Evolutionary conservation across 2,888 invertebrate genomes (phyloP).

Genomic region (Pantelozetes paolii): DNA sequence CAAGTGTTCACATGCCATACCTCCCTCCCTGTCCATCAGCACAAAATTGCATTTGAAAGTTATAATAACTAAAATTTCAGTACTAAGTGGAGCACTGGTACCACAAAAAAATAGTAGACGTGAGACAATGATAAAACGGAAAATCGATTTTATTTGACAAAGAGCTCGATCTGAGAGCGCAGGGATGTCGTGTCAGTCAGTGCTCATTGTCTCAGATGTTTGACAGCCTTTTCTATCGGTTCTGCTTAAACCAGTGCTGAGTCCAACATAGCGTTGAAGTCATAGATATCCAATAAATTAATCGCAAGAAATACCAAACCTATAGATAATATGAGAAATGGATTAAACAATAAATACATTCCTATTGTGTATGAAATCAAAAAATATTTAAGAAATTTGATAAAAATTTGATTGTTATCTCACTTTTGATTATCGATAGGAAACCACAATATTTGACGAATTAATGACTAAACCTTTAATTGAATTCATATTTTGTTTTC

Average conservation of each 20-base stretch:
- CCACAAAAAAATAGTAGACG: not conserved
- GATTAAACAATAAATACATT: no score
- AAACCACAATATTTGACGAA: not conserved
- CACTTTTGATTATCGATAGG: no score
- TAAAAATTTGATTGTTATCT: no score
- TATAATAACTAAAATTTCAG: not conserved
- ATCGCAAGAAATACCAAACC: not conserved
- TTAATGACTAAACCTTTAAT: not conserved
- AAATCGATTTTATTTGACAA: constrained; percentile 10
- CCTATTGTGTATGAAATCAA: no score
- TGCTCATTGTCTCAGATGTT: not conserved
- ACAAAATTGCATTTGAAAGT: no score
- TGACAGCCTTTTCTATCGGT: not conserved
- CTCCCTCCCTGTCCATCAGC: no score
- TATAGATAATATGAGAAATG: not conserved
- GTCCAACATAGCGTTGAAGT: not conserved
- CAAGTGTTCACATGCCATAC: no score
- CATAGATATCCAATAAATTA: not conserved
- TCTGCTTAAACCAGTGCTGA: not conserved
- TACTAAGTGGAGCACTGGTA: not conserved
- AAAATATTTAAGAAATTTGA: no score
- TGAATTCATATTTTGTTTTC: not conserved
- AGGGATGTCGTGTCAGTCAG: not conserved
- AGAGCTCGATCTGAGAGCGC: not conserved
- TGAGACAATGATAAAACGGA: not conserved